Base-by-base conservation (phyloP, 2,113 vertebrate species). In the Bufo bufo region DNA sequence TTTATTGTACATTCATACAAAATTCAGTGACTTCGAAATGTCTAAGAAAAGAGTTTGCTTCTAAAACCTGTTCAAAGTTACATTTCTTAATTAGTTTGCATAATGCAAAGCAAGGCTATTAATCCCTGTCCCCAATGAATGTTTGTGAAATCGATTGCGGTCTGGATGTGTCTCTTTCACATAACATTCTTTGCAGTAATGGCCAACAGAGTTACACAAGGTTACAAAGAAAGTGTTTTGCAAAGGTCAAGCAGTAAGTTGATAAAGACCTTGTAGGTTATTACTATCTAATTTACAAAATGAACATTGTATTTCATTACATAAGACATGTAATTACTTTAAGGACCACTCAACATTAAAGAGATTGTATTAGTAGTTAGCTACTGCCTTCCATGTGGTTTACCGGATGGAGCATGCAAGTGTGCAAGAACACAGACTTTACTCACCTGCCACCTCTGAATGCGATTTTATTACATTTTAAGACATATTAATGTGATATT, bases 61-160 rank as follows among this genome's bases (percentile, higher is more conserved):
- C 97, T 96, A 95, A 95, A 94, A 96, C 96, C 95, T 94, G 92
- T 95, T 96, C 93, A 95, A 96, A 94, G 93, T 95, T 94, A 96
- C 97, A 97, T 96, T 97, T 96, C 96, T 97, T 97, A 97, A 97
- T 95, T 95, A 95, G 94, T 95, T 95, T 95, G 94, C 91, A 95
- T 92, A 92, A 94, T 95, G 95, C 95, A 90, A 90, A 93, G 93
- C 94, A 92, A 71, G 82, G 89, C 90, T 96, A 95, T 97, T 98
- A 98, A 98, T 98, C 97, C 96, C 94, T 96, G 95, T 90, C 94
- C 95, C 96, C 98, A 97, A 98, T 98, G 97, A 99, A 98, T 97
- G 97, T 92, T 92, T 94, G 95, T 96, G 95, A 97, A 98, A 99
- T 99, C 97, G 97, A 98, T 98, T 95, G 95, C 93, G 95, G 96